phyloP scores from a whole-genome alignment of 2,113 vertebrate genomes.

The Octodon degus region DNA sequence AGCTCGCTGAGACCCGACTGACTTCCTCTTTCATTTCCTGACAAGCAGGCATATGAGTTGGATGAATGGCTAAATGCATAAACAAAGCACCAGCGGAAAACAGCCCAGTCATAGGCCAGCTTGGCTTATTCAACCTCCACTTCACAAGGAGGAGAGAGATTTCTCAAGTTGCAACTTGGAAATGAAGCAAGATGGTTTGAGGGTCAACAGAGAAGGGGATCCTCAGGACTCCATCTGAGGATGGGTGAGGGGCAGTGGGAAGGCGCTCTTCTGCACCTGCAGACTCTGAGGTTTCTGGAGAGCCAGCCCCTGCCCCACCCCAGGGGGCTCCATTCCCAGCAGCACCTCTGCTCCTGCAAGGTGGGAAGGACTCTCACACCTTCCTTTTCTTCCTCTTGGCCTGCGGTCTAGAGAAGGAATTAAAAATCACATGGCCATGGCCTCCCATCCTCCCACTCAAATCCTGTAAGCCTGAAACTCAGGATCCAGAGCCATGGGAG shows the following conservation, averaged over 20 bases:
- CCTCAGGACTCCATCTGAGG: neutral
- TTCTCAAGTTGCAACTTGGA: neutral
- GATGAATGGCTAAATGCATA: neutral
- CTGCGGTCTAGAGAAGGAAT: neutral
- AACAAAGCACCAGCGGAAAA: neutral
- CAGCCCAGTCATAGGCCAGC: neutral
- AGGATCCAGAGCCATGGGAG: neutral
- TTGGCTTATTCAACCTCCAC: neutral
- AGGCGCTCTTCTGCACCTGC: neutral
- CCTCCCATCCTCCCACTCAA: neutral
- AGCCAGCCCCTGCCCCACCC: neutral
- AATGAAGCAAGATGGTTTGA: neutral
- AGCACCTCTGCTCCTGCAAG: neutral
- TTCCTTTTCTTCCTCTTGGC: neutral
- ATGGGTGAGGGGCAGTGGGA: neutral
- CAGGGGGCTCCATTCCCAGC: neutral
- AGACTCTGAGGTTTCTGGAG: neutral
- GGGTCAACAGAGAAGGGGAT: neutral
- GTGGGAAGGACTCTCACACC: neutral
- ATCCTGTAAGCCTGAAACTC: slow-evolving; percentile 1
- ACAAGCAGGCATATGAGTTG: neutral
- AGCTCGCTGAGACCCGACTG: neutral
- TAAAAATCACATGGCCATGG: neutral
- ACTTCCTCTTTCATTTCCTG: slow-evolving; percentile 20
- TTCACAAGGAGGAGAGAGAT: neutral